These are phyloP conservation scores for Ceriagrion tenellum DNA, from an alignment of 2,888 invertebrate species.

Conservation along the genomic window DNA sequence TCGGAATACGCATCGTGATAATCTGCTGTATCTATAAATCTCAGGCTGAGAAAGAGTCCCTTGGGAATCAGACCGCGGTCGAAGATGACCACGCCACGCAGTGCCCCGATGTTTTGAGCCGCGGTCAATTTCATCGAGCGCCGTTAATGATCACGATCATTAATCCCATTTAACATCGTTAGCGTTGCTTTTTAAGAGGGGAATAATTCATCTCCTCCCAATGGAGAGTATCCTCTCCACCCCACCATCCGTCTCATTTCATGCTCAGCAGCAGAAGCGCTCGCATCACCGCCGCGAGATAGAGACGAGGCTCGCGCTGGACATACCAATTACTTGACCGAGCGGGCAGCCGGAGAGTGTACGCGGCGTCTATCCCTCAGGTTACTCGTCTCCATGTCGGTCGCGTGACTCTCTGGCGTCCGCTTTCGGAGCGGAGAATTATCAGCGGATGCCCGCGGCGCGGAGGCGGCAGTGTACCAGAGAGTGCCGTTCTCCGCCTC, in stretches of 20 bases:
- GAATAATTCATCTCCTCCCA: neutral
- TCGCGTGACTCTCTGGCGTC: neutral
- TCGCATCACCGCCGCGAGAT: neutral
- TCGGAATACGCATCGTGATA: too few species aligned
- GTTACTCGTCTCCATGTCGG: neutral
- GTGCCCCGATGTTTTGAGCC: neutral
- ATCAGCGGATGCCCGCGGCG: too few species aligned
- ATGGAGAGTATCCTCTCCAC: neutral
- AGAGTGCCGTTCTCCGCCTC: too few species aligned
- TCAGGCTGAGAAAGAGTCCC: too few species aligned
- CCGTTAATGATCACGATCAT: constrained; percentile 13
- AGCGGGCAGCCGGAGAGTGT: neutral
- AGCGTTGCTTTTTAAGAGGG: neutral
- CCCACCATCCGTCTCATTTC: neutral
- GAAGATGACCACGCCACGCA: too few species aligned
- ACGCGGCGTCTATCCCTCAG: neutral
- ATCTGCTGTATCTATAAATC: too few species aligned
- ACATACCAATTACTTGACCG: neutral
- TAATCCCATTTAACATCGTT: neutral
- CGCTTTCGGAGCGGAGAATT: neutral
- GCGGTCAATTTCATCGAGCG: neutral
- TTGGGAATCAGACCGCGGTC: too few species aligned
- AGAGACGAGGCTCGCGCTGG: neutral
- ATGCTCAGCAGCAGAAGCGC: neutral
- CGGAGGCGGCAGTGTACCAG: too few species aligned